Evolutionary conservation across 2,888 invertebrate genomes (phyloP).

Genomic region (Pycnomerus fuliginosus): DNA sequence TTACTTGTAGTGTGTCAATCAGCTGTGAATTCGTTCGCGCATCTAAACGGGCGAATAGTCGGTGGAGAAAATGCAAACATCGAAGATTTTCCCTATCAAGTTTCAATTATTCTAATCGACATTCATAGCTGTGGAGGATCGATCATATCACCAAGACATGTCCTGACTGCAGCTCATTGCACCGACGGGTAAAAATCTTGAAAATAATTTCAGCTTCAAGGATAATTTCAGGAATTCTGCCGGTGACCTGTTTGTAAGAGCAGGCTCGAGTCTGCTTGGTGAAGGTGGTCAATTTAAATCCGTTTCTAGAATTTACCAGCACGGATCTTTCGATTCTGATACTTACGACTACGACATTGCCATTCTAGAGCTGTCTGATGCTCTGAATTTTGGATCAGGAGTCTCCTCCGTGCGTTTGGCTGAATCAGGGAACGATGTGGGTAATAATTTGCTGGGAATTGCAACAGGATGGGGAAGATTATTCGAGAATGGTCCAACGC

Average conservation of each 20-base stretch:
- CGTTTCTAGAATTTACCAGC: conserved; percentile 52
- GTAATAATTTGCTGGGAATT: conserved; percentile 48
- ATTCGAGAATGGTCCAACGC: conserved; percentile 39
- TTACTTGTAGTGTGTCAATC: too few relatives aligned
- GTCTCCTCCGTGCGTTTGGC: conserved; percentile 50
- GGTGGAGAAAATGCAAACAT: conserved; percentile 56
- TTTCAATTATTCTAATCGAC: conserved; percentile 54
- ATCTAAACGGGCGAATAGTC: conserved; percentile 49
- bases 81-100: conserved; percentile 58
- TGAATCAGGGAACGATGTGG: conserved; percentile 42
- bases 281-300: conserved; percentile 56
- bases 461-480: conserved; percentile 57
- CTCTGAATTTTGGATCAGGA: conserved; percentile 46
- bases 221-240: neutral
- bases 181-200: conserved; percentile 3
- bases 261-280: conserved; percentile 57
- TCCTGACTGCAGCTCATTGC: conserved; percentile 18
- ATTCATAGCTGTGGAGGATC: conserved; percentile 55
- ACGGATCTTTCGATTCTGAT: conserved; percentile 54
- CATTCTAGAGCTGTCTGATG: conserved; percentile 45
- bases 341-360: conserved; percentile 38
- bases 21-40: too few relatives aligned
- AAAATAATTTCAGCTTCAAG: neutral
- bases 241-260: conserved; percentile 44
- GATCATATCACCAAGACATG: conserved; percentile 2